Evolutionary conservation across 1,140 invertebrate species (phyloP), one percentile per base, ranked within the genome.

Genomic region (Antheraea mylitta): DNA sequence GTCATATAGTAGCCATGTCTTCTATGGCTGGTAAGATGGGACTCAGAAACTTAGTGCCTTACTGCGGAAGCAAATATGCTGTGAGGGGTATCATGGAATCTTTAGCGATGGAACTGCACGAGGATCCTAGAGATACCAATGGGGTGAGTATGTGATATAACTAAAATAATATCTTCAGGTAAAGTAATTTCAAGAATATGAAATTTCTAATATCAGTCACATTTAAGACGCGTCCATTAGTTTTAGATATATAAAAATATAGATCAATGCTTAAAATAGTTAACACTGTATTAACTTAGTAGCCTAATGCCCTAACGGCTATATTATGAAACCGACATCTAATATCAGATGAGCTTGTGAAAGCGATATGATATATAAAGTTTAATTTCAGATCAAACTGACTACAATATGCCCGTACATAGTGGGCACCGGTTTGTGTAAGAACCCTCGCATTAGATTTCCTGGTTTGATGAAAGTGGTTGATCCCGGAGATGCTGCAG

Each of bases 341-440:
- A 30, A 30, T 30, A 30, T 30, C 22, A 30, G 4, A 30, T 30
- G 1, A 30, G 22, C 1, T 30, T 30, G 22, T 30, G 22, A 30
- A 30, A 30, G 22, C 22, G 1, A 4, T 30, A 30, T 30, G 4
- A 4, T 30, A 1, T 30, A 30, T 30, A 30, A 4, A 4, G 22
- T 30, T 4, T 42, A 42, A 42, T 88, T 88, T 3, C 88, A 96
- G 83, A 95, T 98, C n/a, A 94, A 97, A 74, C 94, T 97, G 66
- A 98, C 97, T 0, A 95, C 95, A 0, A 94, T 98, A 58, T 98
- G 94, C 83, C 97, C 97, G 0, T 96, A 95, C 77, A 96, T 97
- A 81, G 95, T 98, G 4, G 95, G 97, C 76, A 98, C 97, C 4
- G 97, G 97, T 37, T 87, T 98, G 3, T 96, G 96, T 78, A 95